These are phyloP conservation scores for Aradus depressus DNA, from an alignment of 2,888 invertebrate genomes.

Conservation along the genomic window DNA sequence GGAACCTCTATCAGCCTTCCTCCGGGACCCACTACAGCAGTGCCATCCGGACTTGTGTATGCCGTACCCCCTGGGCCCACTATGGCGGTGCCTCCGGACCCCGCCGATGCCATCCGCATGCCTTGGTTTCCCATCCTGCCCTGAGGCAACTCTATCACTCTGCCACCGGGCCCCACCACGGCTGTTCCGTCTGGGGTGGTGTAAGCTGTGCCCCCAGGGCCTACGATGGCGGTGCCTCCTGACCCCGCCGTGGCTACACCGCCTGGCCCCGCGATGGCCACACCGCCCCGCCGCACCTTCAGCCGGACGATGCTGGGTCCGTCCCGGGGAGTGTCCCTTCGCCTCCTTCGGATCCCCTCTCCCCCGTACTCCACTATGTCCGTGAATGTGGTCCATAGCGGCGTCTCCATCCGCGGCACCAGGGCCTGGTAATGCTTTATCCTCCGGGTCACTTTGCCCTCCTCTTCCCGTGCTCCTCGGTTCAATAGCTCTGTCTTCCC, in stretches of 20 bases:
- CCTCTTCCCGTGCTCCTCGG: neutral
- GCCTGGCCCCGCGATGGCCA: constrained; percentile 71
- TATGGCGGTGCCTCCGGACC: constrained; percentile 66
- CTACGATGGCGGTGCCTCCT: constrained; percentile 69
- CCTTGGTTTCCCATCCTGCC: constrained; percentile 17
- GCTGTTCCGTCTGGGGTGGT: constrained; percentile 64
- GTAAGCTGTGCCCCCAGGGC: constrained; percentile 63
- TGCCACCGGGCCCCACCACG: constrained; percentile 62
- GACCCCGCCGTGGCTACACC: constrained; percentile 68
- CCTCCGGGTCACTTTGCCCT: constrained; percentile 3
- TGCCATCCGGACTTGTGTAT: constrained; percentile 59
- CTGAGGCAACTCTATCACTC: constrained; percentile 46
- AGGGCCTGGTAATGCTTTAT: constrained; percentile 21
- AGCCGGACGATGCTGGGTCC: constrained; percentile 36
- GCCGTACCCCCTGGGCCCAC: constrained; percentile 71
- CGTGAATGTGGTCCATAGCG: constrained; percentile 26
- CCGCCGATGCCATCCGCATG: constrained; percentile 59
- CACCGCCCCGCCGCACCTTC: constrained; percentile 61
- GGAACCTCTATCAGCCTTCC: constrained; percentile 46
- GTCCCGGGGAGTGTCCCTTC: neutral
- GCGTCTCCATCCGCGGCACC: constrained; percentile 7
- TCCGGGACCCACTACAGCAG: constrained; percentile 64
- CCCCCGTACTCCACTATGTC: constrained; percentile 45
- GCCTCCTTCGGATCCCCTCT: neutral
- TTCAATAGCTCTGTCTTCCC: neutral